Evolutionary conservation across 2,888 invertebrate species (phyloP).

Genomic region (Stenodera caucasica): DNA sequence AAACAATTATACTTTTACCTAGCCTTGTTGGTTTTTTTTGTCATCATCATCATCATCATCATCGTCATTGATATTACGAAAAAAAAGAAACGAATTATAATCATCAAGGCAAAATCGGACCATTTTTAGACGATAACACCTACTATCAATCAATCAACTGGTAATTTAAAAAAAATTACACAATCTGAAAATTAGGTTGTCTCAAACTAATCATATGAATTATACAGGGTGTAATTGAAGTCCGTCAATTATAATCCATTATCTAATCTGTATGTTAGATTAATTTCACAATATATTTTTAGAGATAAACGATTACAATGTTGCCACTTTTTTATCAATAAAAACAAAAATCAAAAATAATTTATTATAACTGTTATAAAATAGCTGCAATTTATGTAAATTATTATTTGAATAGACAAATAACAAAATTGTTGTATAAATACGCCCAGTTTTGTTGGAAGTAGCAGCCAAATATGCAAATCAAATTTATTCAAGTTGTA

Average conservation of each 20-base stretch:
- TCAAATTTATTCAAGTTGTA: conserved; percentile 44
- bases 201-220: no score
- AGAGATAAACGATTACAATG: not conserved
- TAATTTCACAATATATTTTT: no score
- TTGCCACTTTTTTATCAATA: not conserved
- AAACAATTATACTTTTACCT: conserved; percentile 6
- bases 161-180: no score
- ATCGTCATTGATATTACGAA: no score
- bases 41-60: no score
- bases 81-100: not conserved
- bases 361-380: not conserved
- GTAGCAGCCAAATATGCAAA: conserved; percentile 50
- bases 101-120: not conserved
- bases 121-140: not conserved
- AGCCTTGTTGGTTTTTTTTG: not conserved
- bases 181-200: no score
- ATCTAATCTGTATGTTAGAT: no score
- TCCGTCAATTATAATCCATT: no score
- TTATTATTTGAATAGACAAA: conserved; percentile 6
- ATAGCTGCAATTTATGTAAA: conserved; percentile 6
- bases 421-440: conserved; percentile 13
- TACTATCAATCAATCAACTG: not conserved
- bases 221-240: not conserved
- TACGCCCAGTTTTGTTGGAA: conserved; percentile 25
- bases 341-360: no score